Percentiles rank a stretch among this genome's conserved stretches.
Evolutionary conservation across 2,797 vertebrate genomes (phyloP).

Genomic region (Luscinia megarhynchos): DNA sequence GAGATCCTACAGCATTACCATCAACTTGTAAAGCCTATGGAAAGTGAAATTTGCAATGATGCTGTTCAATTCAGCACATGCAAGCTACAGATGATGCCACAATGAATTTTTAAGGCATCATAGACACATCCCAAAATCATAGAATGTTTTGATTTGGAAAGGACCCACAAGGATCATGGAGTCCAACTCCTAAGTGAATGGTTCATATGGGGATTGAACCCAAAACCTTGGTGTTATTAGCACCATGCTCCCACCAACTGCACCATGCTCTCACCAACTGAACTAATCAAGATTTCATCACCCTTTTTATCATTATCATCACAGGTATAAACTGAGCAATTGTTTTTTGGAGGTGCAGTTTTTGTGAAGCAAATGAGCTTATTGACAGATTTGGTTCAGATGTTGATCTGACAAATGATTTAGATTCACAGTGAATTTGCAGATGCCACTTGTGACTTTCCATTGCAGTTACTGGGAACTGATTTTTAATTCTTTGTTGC

Average conservation of each 20-base stretch:
- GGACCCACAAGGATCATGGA: neutral
- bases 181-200: neutral
- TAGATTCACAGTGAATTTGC: neutral
- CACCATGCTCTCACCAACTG: neutral
- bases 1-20: neutral
- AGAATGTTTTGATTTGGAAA: neutral
- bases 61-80: neutral
- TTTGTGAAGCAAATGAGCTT: neutral
- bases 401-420: neutral
- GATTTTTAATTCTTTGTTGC: neutral
- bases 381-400: neutral
- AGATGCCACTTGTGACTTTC: neutral
- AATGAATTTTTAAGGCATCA: neutral
- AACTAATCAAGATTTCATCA: neutral
- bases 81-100: neutral
- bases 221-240: neutral
- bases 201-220: neutral
- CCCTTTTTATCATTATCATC: neutral
- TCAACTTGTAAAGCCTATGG: neutral
- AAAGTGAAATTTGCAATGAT: neutral
- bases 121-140: neutral
- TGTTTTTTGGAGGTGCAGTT: neutral
- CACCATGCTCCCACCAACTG: neutral
- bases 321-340: neutral
- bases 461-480: neutral